Base-by-base conservation (phyloP, 1,140 invertebrate species). In the Ceratosolen fusciceps region DNA sequence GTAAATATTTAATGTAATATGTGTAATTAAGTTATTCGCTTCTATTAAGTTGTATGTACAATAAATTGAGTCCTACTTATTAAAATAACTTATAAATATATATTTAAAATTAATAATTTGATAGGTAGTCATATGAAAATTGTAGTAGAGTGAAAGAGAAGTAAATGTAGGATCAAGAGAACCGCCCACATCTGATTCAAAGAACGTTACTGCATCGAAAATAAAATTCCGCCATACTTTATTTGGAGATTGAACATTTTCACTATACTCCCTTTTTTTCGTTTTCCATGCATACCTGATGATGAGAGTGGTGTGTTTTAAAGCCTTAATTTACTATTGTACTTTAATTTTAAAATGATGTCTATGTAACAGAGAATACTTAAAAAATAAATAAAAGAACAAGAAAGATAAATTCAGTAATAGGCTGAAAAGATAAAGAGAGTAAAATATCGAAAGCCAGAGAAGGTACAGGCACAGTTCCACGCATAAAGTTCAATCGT, bases 171-270 rank as follows among this genome's bases (percentile, higher is more conserved):
- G 37, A 5, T 29, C 37, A 16, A 49, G 9, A 24, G 19, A 29
- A 2, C 49, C 68, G 43, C 43, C 14, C 26, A 71, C n/a, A 71
- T 29, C 26, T 34, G 19, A 52, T 52, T 71, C 4, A n/a, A 37
- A 31, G 9, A 31, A 34, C 14, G 31, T 3, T 19, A 7, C 60
- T 62, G 60, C 9, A 62, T 37, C 29, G 31, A 19, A 10, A 65
- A 65, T 37, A 31, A 65, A 65, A 21, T 37, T 37, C 60, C 60
- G 60, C 60, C 60, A 37, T 37, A 26, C 37, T 65, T 65, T n/a
- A 5, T 19, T 31, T 8, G 31, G 12, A 8, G 58, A 34, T 62
- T 26, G n/a, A 65, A 37, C n/a, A 7, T 37, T 65, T 37, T 4
- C 60, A 34, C 14, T 62, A 12, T 14, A 29, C 5, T 62, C 21